Percentiles rank a stretch among this genome's conserved stretches.
These are phyloP conservation scores for Fistularia commersonii DNA, from an alignment of 2,797 vertebrate genomes.

Conservation along the genomic window DNA sequence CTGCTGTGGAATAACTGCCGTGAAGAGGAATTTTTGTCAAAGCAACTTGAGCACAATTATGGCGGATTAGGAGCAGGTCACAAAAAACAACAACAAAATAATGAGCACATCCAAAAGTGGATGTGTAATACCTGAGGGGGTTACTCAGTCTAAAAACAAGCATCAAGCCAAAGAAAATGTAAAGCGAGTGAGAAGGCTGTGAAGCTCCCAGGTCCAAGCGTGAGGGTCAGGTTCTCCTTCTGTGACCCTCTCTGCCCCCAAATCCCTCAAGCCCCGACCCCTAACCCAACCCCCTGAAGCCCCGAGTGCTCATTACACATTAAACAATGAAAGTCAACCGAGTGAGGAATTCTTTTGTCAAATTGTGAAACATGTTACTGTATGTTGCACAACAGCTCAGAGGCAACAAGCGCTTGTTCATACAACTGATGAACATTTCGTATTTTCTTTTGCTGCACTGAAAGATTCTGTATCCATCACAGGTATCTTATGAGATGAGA, in stretches of 20 bases:
- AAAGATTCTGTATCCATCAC: not conserved
- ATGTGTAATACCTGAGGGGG: slow-evolving; percentile 14
- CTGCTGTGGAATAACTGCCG: too few species aligned
- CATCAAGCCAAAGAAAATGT: slow-evolving; percentile 45
- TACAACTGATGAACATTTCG: too few species aligned
- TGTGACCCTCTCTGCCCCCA: slow-evolving; percentile 5
- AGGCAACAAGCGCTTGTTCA: too few species aligned
- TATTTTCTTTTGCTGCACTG: not conserved
- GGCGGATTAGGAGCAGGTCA: too few species aligned
- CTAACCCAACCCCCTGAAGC: slow-evolving; percentile 7
- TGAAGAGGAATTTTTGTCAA: too few species aligned
- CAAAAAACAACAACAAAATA: too few species aligned
- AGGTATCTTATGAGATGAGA: not conserved
- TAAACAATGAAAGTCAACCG: slow-evolving; percentile 4
- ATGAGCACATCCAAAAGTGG: slow-evolving; percentile 6
- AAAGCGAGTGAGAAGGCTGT: slow-evolving; percentile 32
- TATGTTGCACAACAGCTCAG: slow-evolving; percentile 9
- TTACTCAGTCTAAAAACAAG: slow-evolving; percentile 21
- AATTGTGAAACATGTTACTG: slow-evolving; percentile 3
- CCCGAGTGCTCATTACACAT: slow-evolving; percentile 10
- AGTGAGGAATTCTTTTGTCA: slow-evolving; percentile 20
- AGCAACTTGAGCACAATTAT: too few species aligned
- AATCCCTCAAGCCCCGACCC: too few species aligned
- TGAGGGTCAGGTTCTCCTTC: slow-evolving; percentile 11
- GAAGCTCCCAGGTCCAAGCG: slow-evolving; percentile 14